Evolutionary conservation across 1,140 invertebrate genomes (phyloP), one percentile per base, ranked within the genome.

Genomic region (Cydia fagiglandana): DNA sequence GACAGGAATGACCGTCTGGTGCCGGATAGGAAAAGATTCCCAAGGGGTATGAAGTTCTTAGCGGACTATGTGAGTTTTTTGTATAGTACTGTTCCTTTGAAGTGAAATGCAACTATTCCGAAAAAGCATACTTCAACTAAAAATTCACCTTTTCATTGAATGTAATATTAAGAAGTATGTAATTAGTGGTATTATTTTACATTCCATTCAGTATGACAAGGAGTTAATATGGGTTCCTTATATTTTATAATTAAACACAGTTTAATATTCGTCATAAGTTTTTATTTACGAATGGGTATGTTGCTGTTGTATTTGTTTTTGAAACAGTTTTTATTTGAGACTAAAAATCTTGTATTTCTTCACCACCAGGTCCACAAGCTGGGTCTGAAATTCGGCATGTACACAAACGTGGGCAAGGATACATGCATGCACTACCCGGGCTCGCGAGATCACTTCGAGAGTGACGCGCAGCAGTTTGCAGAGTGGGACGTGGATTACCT

Each of bases 381-480:
- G 85, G 97, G 96, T 1, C 86, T 98, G 1, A 98, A 98, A 89
- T 96, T 98, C 83, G 97, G 97, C 6, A 96, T 98, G 85, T 98
- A 98, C 90, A 96, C 96, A 81, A 97, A 98, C 84, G 96, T 96
- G 93, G 97, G 97, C 6, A 95, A 94, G 2, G 88, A 94, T 20
- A 98, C 97, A 0, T 98, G 97, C 81, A 95, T 94, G 50, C 95
- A 96, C 0, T 98, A 97, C 90, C 97, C 97, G 0, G 97, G 97
- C 12, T 96, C 96, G 75, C 91, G 95, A 45, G 94, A 94, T n/a
- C 94, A 96, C 84, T 94, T 97, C 84, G 88, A 95, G 78, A 83
- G 93, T 10, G 97, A 98, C 91, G 96, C 97, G 0, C 86, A 96
- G 75, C 96, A 96, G 15, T 98, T 98, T 93, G 97, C 97, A 4